Conservation (phyloP, 2,113 vertebrate genomes). For the Neogobius melanostomus region DNA sequence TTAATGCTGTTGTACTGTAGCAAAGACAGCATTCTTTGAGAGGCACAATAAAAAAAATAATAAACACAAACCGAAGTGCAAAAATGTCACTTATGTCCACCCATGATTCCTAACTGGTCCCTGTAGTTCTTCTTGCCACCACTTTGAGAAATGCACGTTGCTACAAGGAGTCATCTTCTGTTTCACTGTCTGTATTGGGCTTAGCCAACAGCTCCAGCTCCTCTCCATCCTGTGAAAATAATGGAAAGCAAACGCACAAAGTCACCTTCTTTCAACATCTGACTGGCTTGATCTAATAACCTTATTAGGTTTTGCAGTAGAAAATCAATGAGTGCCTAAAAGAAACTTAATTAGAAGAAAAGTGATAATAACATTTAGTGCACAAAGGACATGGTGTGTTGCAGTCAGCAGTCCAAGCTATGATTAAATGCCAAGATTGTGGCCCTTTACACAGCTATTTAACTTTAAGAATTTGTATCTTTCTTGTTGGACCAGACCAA, state of each 20-base stretch:
- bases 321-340: conserved; percentile 13
- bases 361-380: conserved; percentile 21
- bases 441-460: not conserved
- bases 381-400: conserved; percentile 22
- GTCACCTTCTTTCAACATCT: conserved; percentile 21
- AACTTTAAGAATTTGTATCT: not conserved
- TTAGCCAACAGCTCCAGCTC: conserved; percentile 91
- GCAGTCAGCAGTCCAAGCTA: conserved; percentile 3
- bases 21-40: conserved; percentile 25
- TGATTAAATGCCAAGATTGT: not conserved
- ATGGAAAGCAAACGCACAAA: conserved; percentile 5
- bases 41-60: conserved; percentile 44
- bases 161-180: conserved; percentile 86
- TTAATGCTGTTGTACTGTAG: not conserved
- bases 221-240: conserved; percentile 87
- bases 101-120: not conserved
- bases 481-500: not conserved
- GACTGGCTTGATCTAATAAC: conserved; percentile 5
- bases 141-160: not conserved
- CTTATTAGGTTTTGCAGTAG: conserved; percentile 30
- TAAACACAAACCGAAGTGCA: conserved; percentile 17
- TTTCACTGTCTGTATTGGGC: conserved; percentile 85
- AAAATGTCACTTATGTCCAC: not conserved
- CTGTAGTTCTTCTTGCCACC: not conserved
- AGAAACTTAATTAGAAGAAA: conserved; percentile 49